Evolutionary conservation across 2,797 vertebrate species (phyloP), one percentile per base, ranked within the genome.

Genomic region (Enoplosus armatus): DNA sequence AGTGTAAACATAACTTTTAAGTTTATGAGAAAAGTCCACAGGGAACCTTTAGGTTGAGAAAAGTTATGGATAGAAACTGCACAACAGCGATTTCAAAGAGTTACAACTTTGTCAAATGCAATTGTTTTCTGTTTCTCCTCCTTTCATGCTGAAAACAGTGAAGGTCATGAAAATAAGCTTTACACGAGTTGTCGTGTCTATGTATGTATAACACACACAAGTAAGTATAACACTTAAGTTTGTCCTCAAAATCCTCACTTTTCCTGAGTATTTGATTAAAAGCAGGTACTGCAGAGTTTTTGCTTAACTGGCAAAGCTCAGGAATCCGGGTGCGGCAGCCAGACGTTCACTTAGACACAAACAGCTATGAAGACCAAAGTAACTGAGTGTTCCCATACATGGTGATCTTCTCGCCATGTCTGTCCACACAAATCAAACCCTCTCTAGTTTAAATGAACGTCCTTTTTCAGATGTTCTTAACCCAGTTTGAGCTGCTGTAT

Each of bases 361-460:
- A 81, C 60, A 75, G 63, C 48, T 60, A 14, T 18, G 29, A 60
- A 33, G 62, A 60, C 15, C 66, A 29, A 51, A 54, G 27, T 15
- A 54, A 62, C 45, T 41, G 41, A 50, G n/a, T 48, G 65, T 69
- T 84, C 53, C 89, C 87, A 84, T 89, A 90, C 75, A 90, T 76
- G 89, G 88, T 54, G 59, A 85, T 76, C 72, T 59, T 22, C 71
- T 54, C 45, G 24, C 65, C 18, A 18, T 39, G 63, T 56, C 77
- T 4, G 27, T 47, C 22, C n/a, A 56, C 71, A 80, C 72, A 75
- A 68, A 76, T 65, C 56, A 80, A 29, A 59, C 61, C 50, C 33
- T 27, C 59, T 14, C 4, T 11, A 29, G 39, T 69, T 37, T 47
- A 29, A 48, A 26, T 37, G 0, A 31, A 56, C 43, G 31, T 41